Conservation (phyloP, 2,113 vertebrate genomes). For the Calypte anna region DNA sequence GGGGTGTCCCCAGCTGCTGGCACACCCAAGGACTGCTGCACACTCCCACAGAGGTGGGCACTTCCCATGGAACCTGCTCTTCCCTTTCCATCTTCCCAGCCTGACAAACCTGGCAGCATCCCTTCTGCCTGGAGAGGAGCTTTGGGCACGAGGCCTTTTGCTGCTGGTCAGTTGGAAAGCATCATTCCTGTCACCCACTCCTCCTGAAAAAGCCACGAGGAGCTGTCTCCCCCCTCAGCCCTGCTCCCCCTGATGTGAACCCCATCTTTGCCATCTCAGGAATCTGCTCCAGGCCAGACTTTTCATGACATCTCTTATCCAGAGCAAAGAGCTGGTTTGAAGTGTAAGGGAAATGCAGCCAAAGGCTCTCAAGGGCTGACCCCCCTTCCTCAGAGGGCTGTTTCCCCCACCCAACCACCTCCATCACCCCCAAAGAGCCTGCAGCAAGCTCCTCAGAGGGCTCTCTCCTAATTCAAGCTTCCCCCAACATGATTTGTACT, state of each 20-base stretch:
- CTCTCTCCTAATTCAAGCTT: background rate
- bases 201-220: background rate
- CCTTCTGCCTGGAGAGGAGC: background rate
- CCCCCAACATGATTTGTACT: background rate
- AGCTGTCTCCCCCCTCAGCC: background rate
- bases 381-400: background rate
- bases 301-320: background rate
- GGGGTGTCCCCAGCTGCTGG: background rate
- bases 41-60: background rate
- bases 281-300: background rate
- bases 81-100: background rate
- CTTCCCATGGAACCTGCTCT: background rate
- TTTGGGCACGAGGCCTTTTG: background rate
- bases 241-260: background rate
- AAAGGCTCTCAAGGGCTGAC: background rate
- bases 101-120: background rate
- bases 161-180: background rate
- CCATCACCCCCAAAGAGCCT: background rate
- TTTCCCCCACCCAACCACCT: background rate
- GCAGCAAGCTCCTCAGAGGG: background rate
- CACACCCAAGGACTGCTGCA: rapidly evolving
- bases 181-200: background rate
- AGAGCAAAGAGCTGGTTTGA: background rate
- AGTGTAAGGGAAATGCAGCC: background rate
- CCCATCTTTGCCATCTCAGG: background rate